phyloP scores from a whole-genome alignment of 2,888 invertebrate genomes.

The Oxycera nigricornis region DNA sequence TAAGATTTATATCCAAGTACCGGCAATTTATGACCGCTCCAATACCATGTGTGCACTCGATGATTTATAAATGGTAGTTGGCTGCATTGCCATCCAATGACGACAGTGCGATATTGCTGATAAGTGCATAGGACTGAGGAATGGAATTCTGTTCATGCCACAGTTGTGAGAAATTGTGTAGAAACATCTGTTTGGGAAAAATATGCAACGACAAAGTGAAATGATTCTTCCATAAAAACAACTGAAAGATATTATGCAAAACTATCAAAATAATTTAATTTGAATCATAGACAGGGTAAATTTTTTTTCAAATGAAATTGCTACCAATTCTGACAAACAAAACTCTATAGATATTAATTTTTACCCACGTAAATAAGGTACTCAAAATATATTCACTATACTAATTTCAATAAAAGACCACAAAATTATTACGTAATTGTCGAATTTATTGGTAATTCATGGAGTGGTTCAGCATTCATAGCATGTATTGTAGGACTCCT shows the following conservation, averaged over 20 bases:
- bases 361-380: too few relatives aligned
- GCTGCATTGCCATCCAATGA: not conserved
- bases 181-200: not conserved
- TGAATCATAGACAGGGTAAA: too few relatives aligned
- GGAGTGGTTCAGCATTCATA: not conserved
- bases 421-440: too few relatives aligned
- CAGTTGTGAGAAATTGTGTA: constrained; percentile 15
- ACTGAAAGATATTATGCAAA: not conserved
- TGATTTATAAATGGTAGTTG: constrained; percentile 10
- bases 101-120: constrained; percentile 31
- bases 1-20: constrained; percentile 28
- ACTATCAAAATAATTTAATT: too few relatives aligned
- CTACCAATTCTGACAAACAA: not conserved
- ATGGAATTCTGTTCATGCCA: constrained; percentile 1
- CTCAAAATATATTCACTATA: too few relatives aligned
- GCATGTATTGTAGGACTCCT: too few relatives aligned
- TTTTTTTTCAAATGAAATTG: too few relatives aligned
- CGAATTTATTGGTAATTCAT: not conserved
- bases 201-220: not conserved
- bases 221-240: not conserved
- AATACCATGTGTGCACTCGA: constrained; percentile 20
- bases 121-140: not conserved
- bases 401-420: too few relatives aligned
- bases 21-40: constrained; percentile 29
- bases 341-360: too few relatives aligned